A percentile compares a stretch with the other conserved stretches of the same genome.
These are phyloP conservation scores for Amphiprion ocellaris DNA, from an alignment of 2,113 vertebrate species.

Conservation along the genomic window DNA sequence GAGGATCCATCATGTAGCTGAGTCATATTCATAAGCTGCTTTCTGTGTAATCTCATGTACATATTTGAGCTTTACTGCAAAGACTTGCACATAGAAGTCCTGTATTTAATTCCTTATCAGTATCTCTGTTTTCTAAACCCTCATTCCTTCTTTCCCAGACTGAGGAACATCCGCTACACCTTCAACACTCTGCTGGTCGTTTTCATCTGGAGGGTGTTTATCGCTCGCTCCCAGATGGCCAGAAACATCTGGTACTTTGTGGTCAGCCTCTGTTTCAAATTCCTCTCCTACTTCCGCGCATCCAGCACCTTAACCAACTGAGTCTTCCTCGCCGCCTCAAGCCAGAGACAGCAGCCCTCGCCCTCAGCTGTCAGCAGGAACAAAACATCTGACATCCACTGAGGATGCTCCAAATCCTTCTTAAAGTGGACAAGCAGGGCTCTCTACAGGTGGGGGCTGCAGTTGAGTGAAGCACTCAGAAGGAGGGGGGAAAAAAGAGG, in stretches of 20 bases:
- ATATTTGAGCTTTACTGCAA: no score
- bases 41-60: no score
- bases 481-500: conserved; percentile 18
- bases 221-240: conserved; percentile 95
- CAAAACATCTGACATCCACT: conserved; percentile 21
- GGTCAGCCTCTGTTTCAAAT: conserved; percentile 97
- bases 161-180: conserved; percentile 93
- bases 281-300: conserved; percentile 94
- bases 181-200: conserved; percentile 93
- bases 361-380: conserved; percentile 32
- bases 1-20: no score
- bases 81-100: no score
- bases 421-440: conserved; percentile 45
- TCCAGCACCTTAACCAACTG: conserved; percentile 93
- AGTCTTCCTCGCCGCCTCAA: conserved; percentile 54
- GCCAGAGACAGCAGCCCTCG: conserved; percentile 37
- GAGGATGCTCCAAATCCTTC: conserved; percentile 16
- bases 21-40: no score
- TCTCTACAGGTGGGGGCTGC: conserved; percentile 31
- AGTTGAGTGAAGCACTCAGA: conserved; percentile 43
- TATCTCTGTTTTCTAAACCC: no score
- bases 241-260: conserved; percentile 98
- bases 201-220: conserved; percentile 95
- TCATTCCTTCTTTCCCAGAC: conserved; percentile 75
- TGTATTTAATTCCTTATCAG: no score